Conservation (phyloP, 1,140 invertebrate genomes). For the Parapsyche elsis region DNA sequence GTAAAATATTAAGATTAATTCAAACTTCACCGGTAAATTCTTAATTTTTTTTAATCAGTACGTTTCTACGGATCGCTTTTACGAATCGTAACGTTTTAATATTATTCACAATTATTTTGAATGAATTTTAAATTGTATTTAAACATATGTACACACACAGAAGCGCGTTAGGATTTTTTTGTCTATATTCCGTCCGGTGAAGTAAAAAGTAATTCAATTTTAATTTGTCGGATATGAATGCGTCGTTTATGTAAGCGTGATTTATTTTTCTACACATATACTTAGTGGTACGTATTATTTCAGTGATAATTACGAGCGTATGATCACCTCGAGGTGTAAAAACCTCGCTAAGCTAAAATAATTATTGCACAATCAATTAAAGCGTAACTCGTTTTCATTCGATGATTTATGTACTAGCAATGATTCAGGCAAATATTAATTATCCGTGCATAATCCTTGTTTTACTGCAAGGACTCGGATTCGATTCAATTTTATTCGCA, state of each 20-base stretch:
- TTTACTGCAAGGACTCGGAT: too few species aligned
- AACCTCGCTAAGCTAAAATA: too few species aligned
- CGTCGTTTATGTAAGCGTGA: not conserved
- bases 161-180: not conserved
- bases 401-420: too few species aligned
- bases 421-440: too few species aligned
- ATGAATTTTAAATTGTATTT: constrained; percentile 24
- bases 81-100: too few species aligned
- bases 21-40: not conserved
- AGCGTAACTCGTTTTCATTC: too few species aligned
- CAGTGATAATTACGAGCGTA: not conserved
- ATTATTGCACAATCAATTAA: too few species aligned
- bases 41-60: not conserved
- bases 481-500: too few species aligned
- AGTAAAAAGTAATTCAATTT: constrained; percentile 6
- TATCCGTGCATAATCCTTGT: too few species aligned
- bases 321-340: not conserved
- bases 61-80: not conserved
- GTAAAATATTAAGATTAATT: not conserved
- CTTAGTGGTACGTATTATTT: not conserved
- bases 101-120: not conserved
- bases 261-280: not conserved
- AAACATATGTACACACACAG: not conserved
- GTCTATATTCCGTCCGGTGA: not conserved
- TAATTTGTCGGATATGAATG: constrained; percentile 17